Evolutionary conservation across 2,888 invertebrate species (phyloP).

Genomic region (Orthosia gracilis): DNA sequence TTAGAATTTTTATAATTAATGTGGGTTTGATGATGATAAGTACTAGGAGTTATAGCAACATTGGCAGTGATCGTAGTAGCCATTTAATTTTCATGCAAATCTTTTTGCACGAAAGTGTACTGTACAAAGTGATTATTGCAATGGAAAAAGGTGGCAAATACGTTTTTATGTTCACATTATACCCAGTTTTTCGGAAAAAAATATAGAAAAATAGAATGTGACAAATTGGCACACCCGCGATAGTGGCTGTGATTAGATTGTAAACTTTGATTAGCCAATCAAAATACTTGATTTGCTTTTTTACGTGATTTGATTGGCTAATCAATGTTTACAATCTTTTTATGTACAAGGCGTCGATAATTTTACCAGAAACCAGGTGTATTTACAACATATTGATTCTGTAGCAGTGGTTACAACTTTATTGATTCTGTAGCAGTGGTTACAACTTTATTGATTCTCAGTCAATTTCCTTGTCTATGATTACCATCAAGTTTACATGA

Average conservation of each 20-base stretch:
- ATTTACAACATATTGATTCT: not conserved
- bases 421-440: conserved; percentile 5
- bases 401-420: not conserved
- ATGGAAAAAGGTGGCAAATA: not conserved
- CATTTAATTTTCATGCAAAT: not conserved
- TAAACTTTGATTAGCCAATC: too few species aligned
- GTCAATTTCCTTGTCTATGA: conserved; percentile 29
- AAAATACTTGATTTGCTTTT: too few species aligned
- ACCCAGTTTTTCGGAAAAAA: too few species aligned
- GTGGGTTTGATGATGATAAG: not conserved
- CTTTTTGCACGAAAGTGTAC: conserved; percentile 32
- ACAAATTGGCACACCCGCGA: too few species aligned
- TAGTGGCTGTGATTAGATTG: too few species aligned
- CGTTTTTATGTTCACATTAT: not conserved
- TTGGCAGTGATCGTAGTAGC: conserved; percentile 1
- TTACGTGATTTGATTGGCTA: too few species aligned
- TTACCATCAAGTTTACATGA: conserved; percentile 44
- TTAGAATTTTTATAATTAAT: conserved; percentile 30
- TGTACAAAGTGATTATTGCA: not conserved
- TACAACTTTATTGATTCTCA: conserved; percentile 1
- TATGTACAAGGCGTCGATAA: too few species aligned
- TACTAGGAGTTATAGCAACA: not conserved
- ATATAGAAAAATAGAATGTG: too few species aligned
- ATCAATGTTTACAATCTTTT: too few species aligned
- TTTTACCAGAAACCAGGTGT: too few species aligned